Percentiles rank a stretch among this genome's conserved stretches.
Evolutionary conservation across 2,888 invertebrate genomes (phyloP).

Genomic region (Petrolisthes cinctipes): DNA sequence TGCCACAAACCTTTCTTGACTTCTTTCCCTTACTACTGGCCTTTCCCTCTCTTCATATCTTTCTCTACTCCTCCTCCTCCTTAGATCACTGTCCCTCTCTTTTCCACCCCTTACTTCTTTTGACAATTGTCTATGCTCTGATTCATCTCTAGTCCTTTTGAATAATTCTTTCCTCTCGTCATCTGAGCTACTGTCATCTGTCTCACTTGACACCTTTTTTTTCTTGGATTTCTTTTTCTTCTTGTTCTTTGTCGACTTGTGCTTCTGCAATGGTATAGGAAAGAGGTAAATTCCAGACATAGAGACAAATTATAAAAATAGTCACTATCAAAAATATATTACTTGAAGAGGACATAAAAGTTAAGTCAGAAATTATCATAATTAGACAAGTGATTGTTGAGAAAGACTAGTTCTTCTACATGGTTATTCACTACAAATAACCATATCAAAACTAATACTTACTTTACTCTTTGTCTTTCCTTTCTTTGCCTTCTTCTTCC

Average conservation of each 20-base stretch:
- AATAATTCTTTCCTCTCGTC: too few relatives aligned
- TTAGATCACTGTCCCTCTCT: not conserved
- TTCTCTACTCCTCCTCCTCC: not conserved
- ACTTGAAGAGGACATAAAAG: too few relatives aligned
- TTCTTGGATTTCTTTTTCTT: constrained; percentile 35
- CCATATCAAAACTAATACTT: not conserved
- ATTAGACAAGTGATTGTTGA: too few relatives aligned
- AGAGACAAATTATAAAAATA: not conserved
- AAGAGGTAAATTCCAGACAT: not conserved
- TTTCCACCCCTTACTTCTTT: not conserved
- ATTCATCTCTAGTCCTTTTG: not conserved
- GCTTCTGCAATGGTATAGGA: not conserved
- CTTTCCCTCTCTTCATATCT: constrained; percentile 8
- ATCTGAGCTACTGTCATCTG: not conserved
- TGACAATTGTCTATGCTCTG: not conserved
- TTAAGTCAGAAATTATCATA: too few relatives aligned
- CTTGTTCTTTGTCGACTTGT: not conserved
- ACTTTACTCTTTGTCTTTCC: not conserved
- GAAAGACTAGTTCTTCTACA: too few relatives aligned
- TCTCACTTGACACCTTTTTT: constrained; percentile 19
- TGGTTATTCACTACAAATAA: not conserved
- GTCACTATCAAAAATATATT: too few relatives aligned
- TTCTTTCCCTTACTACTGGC: not conserved
- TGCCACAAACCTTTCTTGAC: not conserved
- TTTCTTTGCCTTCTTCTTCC: constrained; percentile 37